Percentiles rank a stretch among this genome's conserved stretches.
Evolutionary conservation across 2,888 invertebrate genomes (phyloP).

Genomic region (Allophyes oxyacanthae): DNA sequence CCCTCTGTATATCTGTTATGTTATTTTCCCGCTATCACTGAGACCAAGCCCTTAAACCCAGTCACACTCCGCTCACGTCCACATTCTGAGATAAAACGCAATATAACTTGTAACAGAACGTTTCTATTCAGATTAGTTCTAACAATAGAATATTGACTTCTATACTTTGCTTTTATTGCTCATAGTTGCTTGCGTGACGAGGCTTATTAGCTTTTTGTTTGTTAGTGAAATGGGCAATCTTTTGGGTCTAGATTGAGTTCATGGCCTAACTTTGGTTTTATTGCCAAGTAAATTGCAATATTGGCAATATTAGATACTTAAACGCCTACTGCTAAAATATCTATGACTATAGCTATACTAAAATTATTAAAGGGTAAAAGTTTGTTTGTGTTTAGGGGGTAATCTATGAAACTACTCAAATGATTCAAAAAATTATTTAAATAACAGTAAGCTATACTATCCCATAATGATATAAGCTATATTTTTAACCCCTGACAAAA

Average conservation of each 20-base stretch:
- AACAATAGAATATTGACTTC: constrained; percentile 42
- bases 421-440: too few relatives aligned
- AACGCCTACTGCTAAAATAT: too few relatives aligned
- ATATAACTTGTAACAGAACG: constrained; percentile 49
- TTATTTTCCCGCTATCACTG: constrained; percentile 7
- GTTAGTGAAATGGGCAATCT: constrained; percentile 3
- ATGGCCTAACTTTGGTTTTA: background rate
- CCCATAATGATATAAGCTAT: too few relatives aligned
- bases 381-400: too few relatives aligned
- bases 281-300: background rate
- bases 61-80: constrained; percentile 36
- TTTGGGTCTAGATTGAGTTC: constrained; percentile 9
- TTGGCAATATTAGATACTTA: too few relatives aligned
- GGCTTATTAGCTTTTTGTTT: constrained; percentile 7
- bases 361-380: too few relatives aligned
- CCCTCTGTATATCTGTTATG: background rate
- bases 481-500: too few relatives aligned
- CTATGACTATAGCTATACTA: too few relatives aligned
- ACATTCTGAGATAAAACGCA: constrained; percentile 44
- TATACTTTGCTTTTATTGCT: constrained; percentile 27
- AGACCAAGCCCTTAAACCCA: background rate
- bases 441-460: too few relatives aligned
- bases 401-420: too few relatives aligned
- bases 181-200: constrained; percentile 22
- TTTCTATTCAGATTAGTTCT: constrained; percentile 51